Evolutionary conservation across 2,888 invertebrate species (phyloP).

Genomic region (Andrena trimmerana): DNA sequence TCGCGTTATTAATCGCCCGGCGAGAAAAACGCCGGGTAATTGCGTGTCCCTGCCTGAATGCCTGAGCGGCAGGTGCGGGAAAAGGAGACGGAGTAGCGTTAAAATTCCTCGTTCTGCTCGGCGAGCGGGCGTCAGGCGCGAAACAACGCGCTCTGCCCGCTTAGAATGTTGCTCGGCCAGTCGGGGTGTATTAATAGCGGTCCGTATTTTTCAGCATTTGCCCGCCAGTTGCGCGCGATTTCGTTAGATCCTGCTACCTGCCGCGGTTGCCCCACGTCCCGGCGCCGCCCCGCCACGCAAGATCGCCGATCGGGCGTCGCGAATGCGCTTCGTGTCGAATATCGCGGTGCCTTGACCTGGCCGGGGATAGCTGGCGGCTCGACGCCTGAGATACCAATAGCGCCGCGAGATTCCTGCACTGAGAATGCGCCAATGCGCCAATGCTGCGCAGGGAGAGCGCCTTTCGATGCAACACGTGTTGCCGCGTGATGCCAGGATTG

Average conservation of each 20-base stretch:
- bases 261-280: too few relatives aligned
- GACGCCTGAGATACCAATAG: neutral
- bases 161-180: conserved; percentile 58
- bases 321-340: neutral
- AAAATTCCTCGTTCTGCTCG: conserved; percentile 59
- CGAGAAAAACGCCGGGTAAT: conserved; percentile 47
- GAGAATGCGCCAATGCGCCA: neutral
- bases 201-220: conserved; percentile 31
- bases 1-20: conserved; percentile 53
- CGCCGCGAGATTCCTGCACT: neutral
- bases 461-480: conserved; percentile 34
- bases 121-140: conserved; percentile 37
- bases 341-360: neutral
- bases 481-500: conserved; percentile 19
- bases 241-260: neutral
- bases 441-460: conserved; percentile 9
- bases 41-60: conserved; percentile 52
- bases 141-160: conserved; percentile 37
- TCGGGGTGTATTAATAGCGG: conserved; percentile 54
- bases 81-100: conserved; percentile 33
- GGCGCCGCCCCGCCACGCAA: too few relatives aligned
- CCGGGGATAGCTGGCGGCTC: neutral
- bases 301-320: too few relatives aligned
- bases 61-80: conserved; percentile 55
- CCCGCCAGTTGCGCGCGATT: conserved; percentile 11